These are phyloP conservation scores for Plagodis dolabraria DNA, from an alignment of 2,888 invertebrate species.

Conservation along the genomic window DNA sequence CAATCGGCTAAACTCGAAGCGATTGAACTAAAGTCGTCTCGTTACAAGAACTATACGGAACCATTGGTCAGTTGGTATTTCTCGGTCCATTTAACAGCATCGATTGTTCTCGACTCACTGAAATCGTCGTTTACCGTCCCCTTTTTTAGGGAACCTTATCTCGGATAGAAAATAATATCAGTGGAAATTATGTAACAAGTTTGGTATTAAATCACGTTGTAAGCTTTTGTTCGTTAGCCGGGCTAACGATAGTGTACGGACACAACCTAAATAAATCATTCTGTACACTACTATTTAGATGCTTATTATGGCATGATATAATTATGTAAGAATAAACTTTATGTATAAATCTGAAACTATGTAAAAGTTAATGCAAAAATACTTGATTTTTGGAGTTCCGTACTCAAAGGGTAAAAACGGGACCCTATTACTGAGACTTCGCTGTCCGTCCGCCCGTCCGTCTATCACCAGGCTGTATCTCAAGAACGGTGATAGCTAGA, in stretches of 20 bases:
- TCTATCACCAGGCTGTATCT: too few species aligned
- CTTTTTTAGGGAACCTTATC: conserved; percentile 41
- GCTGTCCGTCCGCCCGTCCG: too few species aligned
- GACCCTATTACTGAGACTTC: too few species aligned
- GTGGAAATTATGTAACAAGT: conserved; percentile 19
- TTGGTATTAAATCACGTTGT: conserved; percentile 23
- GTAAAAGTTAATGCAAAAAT: too few species aligned
- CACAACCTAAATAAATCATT: too few species aligned
- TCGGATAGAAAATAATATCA: conserved; percentile 20
- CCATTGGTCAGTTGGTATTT: conserved; percentile 68
- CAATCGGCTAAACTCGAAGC: conserved; percentile 21
- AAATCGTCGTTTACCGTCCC: conserved; percentile 44
- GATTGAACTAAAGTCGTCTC: conserved; percentile 40
- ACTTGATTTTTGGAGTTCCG: too few species aligned
- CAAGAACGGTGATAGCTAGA: too few species aligned
- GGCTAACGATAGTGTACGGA: background rate
- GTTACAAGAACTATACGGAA: conserved; percentile 41
- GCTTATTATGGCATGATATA: too few species aligned
- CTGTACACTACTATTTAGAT: too few species aligned
- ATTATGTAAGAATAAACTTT: too few species aligned
- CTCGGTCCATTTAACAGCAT: conserved; percentile 73
- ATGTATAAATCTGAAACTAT: too few species aligned
- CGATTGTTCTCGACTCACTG: conserved; percentile 61
- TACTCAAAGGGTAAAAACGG: too few species aligned
- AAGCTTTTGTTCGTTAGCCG: conserved; percentile 9